phyloP scores from a whole-genome alignment of 2,797 vertebrate genomes.

The Cephalopachus bancanus region DNA sequence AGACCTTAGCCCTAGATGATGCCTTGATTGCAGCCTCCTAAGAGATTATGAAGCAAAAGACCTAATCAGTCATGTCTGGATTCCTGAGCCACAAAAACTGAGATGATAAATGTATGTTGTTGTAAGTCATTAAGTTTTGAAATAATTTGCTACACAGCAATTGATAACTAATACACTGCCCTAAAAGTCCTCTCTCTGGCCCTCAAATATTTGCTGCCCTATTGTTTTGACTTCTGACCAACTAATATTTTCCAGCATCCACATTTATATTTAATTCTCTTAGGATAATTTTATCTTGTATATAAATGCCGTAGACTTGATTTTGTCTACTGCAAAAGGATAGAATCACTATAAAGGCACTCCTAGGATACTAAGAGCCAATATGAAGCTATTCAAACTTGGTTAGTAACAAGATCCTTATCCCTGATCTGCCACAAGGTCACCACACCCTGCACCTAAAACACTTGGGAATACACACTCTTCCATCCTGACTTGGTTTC shows the following conservation, averaged over 20 bases:
- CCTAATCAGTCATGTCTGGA: background rate
- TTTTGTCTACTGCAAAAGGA: slow-evolving; percentile 10
- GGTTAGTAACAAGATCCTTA: background rate
- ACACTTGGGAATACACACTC: background rate
- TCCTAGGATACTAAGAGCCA: background rate
- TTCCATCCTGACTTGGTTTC: background rate
- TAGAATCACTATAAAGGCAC: background rate
- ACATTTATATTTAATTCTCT: slow-evolving; percentile 44
- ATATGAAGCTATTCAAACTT: background rate
- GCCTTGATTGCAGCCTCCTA: background rate
- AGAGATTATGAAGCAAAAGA: background rate
- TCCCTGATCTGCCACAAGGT: background rate
- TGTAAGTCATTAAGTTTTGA: slow-evolving; percentile 43
- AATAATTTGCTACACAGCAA: slow-evolving; percentile 21
- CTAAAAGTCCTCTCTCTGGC: slow-evolving; percentile 17
- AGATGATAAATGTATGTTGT: background rate
- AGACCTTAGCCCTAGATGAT: background rate
- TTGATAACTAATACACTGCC: background rate
- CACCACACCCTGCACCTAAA: background rate
- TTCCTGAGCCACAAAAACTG: background rate
- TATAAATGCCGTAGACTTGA: slow-evolving; percentile 48
- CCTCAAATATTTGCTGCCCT: slow-evolving; percentile 43
- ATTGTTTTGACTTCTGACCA: slow-evolving; percentile 51
- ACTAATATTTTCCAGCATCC: background rate
- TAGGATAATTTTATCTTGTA: slow-evolving; percentile 39